A percentile compares a stretch with the other conserved stretches of the same genome.
Evolutionary conservation across 2,888 invertebrate genomes (phyloP).

Genomic region (Ommatoiulus sabulosus): DNA sequence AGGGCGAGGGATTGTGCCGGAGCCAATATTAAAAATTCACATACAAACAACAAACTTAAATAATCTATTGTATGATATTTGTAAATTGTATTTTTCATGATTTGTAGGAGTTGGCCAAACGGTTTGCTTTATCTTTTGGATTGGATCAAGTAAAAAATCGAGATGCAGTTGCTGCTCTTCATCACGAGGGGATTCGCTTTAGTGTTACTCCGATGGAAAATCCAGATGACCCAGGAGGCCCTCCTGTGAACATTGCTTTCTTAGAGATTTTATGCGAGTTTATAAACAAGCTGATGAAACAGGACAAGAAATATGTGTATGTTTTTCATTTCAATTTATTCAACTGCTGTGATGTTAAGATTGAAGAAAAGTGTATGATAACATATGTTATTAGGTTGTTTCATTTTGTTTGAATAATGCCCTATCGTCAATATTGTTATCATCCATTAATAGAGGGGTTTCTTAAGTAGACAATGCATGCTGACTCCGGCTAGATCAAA

Average conservation of each 20-base stretch:
- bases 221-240: conserved; percentile 75
- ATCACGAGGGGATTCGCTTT: conserved; percentile 93
- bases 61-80: conserved; percentile 60
- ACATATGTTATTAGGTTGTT: too few species aligned
- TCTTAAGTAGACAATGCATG: too few species aligned
- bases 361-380: too few species aligned
- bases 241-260: conserved; percentile 90
- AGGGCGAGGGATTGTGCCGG: neutral
- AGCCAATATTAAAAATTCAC: neutral
- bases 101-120: conserved; percentile 88
- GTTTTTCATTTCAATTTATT: neutral
- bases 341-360: neutral
- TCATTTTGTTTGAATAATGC: too few species aligned
- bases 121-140: conserved; percentile 97
- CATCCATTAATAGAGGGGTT: too few species aligned
- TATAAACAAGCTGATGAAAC: conserved; percentile 93
- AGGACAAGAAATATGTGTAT: conserved; percentile 93
- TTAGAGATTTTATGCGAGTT: conserved; percentile 97
- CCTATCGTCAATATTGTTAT: too few species aligned
- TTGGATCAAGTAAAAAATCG: conserved; percentile 96
- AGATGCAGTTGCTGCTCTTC: conserved; percentile 94
- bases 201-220: conserved; percentile 79
- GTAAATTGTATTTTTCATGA: too few species aligned
- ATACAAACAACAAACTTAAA: neutral
- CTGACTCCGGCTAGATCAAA: too few species aligned